Conservation (phyloP, 1,140 invertebrate species). For the Micrasema longulum region DNA sequence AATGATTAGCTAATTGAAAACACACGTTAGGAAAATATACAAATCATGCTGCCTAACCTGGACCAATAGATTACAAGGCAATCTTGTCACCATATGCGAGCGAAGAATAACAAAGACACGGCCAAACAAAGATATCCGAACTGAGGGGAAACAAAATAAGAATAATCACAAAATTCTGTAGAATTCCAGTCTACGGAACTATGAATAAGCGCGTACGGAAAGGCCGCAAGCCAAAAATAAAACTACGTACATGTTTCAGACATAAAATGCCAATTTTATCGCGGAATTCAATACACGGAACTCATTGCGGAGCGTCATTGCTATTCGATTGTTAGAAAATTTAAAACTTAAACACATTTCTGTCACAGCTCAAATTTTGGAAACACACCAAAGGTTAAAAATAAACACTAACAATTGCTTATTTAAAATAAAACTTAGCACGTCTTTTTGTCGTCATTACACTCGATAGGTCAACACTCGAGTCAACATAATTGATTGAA, state of each 20-base stretch:
- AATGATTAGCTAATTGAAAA: neutral
- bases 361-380: conserved; percentile 36
- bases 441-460: conserved; percentile 28
- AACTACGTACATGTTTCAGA: conserved; percentile 33
- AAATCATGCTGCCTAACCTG: conserved; percentile 36
- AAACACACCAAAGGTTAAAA: conserved; percentile 35
- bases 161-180: neutral
- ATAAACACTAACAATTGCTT: conserved; percentile 23
- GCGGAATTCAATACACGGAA: conserved; percentile 18
- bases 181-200: conserved; percentile 3
- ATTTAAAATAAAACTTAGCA: conserved; percentile 25
- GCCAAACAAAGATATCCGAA: conserved; percentile 34
- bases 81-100: conserved; percentile 38
- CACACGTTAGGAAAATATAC: conserved; percentile 26
- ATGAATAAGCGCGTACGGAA: conserved; percentile 2
- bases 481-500: conserved; percentile 14
- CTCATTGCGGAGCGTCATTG: conserved; percentile 11
- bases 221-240: conserved; percentile 40
- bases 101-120: conserved; percentile 25
- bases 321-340: neutral
- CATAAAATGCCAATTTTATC: conserved; percentile 31
- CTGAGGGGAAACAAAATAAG: neutral
- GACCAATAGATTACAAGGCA: conserved; percentile 24
- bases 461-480: conserved; percentile 34
- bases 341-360: conserved; percentile 14